Base-by-base conservation (phyloP, 1,140 invertebrate species). In the Pseudomyrmex cubaensis region DNA sequence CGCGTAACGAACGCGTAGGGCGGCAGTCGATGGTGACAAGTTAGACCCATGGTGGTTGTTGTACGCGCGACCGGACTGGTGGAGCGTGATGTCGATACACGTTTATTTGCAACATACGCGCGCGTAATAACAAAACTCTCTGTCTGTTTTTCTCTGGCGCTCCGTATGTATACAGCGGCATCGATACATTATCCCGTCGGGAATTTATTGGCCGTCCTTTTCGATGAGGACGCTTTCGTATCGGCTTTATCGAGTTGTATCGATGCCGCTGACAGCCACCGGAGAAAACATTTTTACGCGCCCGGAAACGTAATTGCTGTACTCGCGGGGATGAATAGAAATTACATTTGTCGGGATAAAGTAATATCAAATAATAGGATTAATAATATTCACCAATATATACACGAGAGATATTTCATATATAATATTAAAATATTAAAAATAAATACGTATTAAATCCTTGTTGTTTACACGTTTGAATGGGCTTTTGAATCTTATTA, bases 11-110 rank as follows among this genome's bases (percentile, higher is more conserved):
- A 84, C 52, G 44, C 20, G 50, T 44, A 46, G 78, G 66, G 87
- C 86, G 87, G 72, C 10, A 70, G 70, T 62, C 78, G 78, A 87
- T 70, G 82, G 69, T 84, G 85, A 88, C 85, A 85, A 88, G 86
- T 75, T 76, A 85, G 67, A 48, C 64, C 35, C 86, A 25, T 78
- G 64, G 35, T 35, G 76, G 35, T 35, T 35, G 35, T 70, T 78
- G 76, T 50, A 48, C 63, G 4, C 35, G 35, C 35, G 85, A 48
- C 35, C 25, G 64, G 73, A 22, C 56, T 35, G 35, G 69, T 52
- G 20, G 59, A 62, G 44, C 35, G 59, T 54, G 56, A 66, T 88
- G 87, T 83, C 83, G 83, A 88, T 85, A 86, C 87, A 25, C 25
- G 80, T 88, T 88, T 88, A 83, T 88, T 87, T 62, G 86, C 72